These are phyloP conservation scores for Tribolium freemani DNA, from an alignment of 2,888 invertebrate species.

Conservation along the genomic window DNA sequence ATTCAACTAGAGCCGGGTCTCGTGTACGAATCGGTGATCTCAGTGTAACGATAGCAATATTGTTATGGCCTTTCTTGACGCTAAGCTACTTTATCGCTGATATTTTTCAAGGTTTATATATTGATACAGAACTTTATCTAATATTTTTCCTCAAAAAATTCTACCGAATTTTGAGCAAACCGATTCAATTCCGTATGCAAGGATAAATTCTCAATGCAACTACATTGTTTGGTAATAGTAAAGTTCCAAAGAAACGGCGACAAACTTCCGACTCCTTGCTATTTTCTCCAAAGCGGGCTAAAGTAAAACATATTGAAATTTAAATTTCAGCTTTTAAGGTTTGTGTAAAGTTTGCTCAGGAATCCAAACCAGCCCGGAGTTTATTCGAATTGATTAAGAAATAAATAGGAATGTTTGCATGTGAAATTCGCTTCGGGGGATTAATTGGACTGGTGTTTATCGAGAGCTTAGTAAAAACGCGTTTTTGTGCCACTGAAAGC, in stretches of 20 bases:
- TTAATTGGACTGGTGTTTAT: constrained; percentile 26
- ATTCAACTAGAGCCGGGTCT: constrained; percentile 46
- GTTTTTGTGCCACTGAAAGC: constrained; percentile 9
- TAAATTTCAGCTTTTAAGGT: constrained; percentile 33
- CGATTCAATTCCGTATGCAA: constrained; percentile 24
- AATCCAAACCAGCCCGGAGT: constrained; percentile 11
- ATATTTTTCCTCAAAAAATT: not conserved
- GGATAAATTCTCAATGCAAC: constrained; percentile 14
- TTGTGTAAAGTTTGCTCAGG: constrained; percentile 32
- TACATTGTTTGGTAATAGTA: constrained; percentile 32
- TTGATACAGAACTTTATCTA: constrained; percentile 8
- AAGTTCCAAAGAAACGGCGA: constrained; percentile 30
- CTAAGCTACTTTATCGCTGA: constrained; percentile 49
- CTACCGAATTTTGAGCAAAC: not conserved
- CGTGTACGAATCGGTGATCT: constrained; percentile 48
- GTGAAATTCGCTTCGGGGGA: constrained; percentile 11
- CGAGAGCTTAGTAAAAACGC: not conserved
- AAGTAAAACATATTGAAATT: constrained; percentile 41
- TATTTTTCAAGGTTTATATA: constrained; percentile 38
- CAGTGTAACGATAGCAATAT: constrained; percentile 51
- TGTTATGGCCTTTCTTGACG: constrained; percentile 48
- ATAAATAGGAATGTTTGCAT: constrained; percentile 32
- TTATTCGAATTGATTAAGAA: constrained; percentile 31
- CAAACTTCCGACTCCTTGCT: constrained; percentile 16
- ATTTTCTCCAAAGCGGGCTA: constrained; percentile 13